Conservation (phyloP, 2,797 vertebrate species). For the Sciurus vulgaris region DNA sequence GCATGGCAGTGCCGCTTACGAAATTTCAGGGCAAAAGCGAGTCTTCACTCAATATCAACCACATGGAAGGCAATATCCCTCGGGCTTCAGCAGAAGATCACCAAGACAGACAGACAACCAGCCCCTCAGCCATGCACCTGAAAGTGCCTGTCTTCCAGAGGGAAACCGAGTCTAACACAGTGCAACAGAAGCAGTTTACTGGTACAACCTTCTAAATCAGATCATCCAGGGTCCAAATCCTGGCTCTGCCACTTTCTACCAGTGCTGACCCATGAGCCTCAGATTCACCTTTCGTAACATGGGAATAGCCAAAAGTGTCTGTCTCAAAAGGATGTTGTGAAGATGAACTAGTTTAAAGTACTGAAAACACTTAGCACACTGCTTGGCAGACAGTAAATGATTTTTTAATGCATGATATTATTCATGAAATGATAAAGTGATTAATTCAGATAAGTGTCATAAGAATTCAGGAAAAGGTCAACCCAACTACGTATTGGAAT, state of each 20-base stretch:
- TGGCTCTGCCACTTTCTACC: background rate
- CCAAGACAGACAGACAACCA: background rate
- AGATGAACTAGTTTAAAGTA: background rate
- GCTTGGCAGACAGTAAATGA: background rate
- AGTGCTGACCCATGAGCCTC: background rate
- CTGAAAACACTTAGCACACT: conserved; percentile 14
- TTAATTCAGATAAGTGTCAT: background rate
- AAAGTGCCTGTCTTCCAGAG: background rate
- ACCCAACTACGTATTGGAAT: background rate
- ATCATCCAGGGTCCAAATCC: background rate
- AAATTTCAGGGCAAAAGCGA: background rate
- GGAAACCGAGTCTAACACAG: background rate
- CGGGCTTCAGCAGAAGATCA: rapidly evolving
- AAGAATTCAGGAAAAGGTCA: conserved; percentile 1
- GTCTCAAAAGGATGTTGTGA: background rate
- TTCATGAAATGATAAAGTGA: conserved; percentile 46
- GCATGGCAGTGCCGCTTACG: background rate
- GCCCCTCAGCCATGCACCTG: background rate
- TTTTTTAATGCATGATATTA: background rate
- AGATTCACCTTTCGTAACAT: background rate
- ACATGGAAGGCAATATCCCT: background rate
- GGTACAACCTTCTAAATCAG: background rate
- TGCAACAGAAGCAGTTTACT: background rate
- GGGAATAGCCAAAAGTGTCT: background rate
- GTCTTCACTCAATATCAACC: background rate